Evolutionary conservation across 2,113 vertebrate species (phyloP).

Genomic region (Irena cyanogastra): DNA sequence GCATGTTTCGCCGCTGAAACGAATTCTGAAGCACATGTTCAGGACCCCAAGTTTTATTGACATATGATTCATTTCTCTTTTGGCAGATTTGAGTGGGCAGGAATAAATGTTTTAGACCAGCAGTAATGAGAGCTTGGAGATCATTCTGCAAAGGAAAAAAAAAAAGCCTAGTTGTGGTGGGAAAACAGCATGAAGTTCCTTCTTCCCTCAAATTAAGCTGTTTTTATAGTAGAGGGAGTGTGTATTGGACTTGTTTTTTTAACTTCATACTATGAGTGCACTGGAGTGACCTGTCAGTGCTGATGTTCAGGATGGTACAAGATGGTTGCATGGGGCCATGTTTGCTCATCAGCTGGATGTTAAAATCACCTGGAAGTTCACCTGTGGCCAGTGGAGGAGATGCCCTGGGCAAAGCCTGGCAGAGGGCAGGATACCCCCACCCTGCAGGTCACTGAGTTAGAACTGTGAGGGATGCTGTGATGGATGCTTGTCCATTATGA

Average conservation of each 20-base stretch:
- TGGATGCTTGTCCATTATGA: background rate
- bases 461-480: background rate
- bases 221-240: background rate
- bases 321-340: rapidly evolving
- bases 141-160: background rate
- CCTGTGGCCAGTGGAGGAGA: background rate
- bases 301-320: rapidly evolving
- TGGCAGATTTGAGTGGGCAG: conserved; percentile 47
- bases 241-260: background rate
- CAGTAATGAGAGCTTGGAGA: conserved; percentile 44
- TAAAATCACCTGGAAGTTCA: background rate
- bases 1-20: background rate
- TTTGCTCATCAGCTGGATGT: background rate
- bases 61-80: conserved; percentile 63
- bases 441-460: background rate
- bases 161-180: background rate
- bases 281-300: background rate
- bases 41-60: conserved; percentile 43
- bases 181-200: background rate
- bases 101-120: conserved; percentile 40
- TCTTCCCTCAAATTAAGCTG: background rate
- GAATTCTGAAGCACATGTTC: conserved; percentile 19
- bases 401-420: background rate
- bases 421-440: background rate
- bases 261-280: background rate